Base-by-base conservation (phyloP, 2,797 vertebrate genomes). In the Netta rufina region DNA sequence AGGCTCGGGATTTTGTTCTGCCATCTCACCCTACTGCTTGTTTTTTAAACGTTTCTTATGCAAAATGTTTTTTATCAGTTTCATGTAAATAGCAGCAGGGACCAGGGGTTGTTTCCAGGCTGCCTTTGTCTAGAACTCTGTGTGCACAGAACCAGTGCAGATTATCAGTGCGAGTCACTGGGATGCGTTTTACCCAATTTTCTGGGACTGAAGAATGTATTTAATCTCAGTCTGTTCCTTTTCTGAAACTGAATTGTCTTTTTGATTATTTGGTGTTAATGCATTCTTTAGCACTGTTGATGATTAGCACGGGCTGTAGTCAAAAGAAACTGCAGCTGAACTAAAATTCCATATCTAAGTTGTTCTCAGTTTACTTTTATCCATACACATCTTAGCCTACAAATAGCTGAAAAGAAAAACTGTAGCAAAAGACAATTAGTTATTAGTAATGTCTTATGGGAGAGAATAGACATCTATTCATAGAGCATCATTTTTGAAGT, bases 1-100 rank as follows among this genome's bases (percentile, higher is more conserved):
- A 82, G 51, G 77, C 84, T 89, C 38, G 7, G 58, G 39, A 74
- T 93, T 95, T 90, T 90, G 80, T 78, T 89, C 93, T 87, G 14
- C 66, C 19, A 17, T 54, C 61, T 54, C 18, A 43, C 13, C 65
- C 43, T 80, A 69, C 54, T 77, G 33, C 12, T 72, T 58, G 8
- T n/a, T 86, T 89, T 91, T 80, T 84, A 69, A 70, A 87, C 30
- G 8, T 84, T 77, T 69, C 66, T 58, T 85, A 8, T 45, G 11
- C 38, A 93, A 92, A 84, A 57, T 43, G 8, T 3, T 27, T 79
- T 79, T 71, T 82, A 36, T 51, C 49, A 82, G 24, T 79, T 53
- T 67, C 21, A 13, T 30, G 36, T 77, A 57, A 84, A 58, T 39
- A 66, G 36, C 33, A 64, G n/a, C 72, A 54, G 39, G 85, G 49